phyloP scores from a whole-genome alignment of 2,113 vertebrate species.

The Ancistrus triradiatus region DNA sequence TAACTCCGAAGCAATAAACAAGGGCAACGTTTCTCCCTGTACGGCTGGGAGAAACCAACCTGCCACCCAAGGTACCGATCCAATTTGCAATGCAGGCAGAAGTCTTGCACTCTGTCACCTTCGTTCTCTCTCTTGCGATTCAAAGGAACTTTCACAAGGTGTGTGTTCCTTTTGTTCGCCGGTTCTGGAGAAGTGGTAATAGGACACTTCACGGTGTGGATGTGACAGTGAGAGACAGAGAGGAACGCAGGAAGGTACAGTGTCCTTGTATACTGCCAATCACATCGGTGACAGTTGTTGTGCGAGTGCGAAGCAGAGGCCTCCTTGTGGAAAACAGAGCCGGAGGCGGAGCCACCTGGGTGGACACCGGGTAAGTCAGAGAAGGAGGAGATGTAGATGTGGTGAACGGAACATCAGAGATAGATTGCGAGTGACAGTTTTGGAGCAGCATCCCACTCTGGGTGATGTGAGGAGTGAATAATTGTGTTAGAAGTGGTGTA shows the following conservation, averaged over 20 bases:
- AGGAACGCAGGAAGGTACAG: background rate
- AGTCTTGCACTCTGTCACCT: background rate
- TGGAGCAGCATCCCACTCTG: background rate
- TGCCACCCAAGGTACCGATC: conserved; percentile 1
- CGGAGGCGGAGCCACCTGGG: background rate
- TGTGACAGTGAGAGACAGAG: background rate
- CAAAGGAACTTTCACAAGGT: conserved; percentile 11
- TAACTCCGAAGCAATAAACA: too few species aligned
- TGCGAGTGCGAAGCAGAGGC: background rate
- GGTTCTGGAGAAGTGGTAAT: conserved; percentile 10
- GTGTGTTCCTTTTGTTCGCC: conserved; percentile 2
- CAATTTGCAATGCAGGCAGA: background rate
- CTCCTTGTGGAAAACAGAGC: background rate
- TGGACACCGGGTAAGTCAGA: background rate
- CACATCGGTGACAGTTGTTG: background rate
- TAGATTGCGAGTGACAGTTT: conserved; percentile 7
- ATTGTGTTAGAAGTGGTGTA: background rate
- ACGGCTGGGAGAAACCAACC: background rate
- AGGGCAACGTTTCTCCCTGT: background rate
- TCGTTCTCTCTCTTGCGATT: background rate
- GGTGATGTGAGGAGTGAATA: background rate
- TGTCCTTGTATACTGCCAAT: background rate
- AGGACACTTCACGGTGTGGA: background rate
- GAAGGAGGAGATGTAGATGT: background rate
- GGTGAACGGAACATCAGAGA: background rate